phyloP scores from a whole-genome alignment of 2,797 vertebrate genomes.

The Halcyon chelicuti region DNA sequence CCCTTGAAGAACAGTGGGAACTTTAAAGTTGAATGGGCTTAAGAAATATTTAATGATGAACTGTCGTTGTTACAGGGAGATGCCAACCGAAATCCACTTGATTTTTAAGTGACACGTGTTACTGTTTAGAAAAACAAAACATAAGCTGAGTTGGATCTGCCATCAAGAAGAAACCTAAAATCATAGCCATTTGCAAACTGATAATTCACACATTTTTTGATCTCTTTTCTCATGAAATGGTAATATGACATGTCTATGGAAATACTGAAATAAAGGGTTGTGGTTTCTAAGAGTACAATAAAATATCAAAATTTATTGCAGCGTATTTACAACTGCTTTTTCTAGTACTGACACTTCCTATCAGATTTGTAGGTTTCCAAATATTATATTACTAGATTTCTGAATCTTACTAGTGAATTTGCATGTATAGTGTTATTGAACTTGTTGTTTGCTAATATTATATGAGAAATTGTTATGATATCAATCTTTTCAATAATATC shows the following conservation, averaged over 20 bases:
- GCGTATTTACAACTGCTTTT: slow-evolving; percentile 18
- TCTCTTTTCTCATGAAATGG: not conserved
- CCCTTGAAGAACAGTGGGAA: not conserved
- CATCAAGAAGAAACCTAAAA: not conserved
- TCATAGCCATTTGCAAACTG: not conserved
- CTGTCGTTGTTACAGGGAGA: not conserved
- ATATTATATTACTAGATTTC: not conserved
- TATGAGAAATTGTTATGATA: slow-evolving; percentile 54
- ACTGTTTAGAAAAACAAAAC: not conserved
- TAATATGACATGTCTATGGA: not conserved
- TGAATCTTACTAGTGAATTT: slow-evolving; percentile 2
- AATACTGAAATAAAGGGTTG: not conserved
- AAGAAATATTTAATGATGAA: not conserved
- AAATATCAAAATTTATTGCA: slow-evolving; percentile 1
- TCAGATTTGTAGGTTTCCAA: not conserved
- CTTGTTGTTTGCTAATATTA: slow-evolving; percentile 58
- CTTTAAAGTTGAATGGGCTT: not conserved
- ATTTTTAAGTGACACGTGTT: not conserved
- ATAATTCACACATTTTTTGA: not conserved
- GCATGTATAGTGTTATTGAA: not conserved
- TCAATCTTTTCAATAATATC: slow-evolving; percentile 65
- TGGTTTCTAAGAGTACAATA: not conserved
- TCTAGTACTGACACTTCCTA: not conserved
- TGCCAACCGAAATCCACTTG: not conserved
- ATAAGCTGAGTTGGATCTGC: not conserved